Percentiles rank a stretch among this genome's conserved stretches.
These are phyloP conservation scores for Neuroscelio doddi DNA, from an alignment of 2,888 invertebrate genomes.

Conservation along the genomic window DNA sequence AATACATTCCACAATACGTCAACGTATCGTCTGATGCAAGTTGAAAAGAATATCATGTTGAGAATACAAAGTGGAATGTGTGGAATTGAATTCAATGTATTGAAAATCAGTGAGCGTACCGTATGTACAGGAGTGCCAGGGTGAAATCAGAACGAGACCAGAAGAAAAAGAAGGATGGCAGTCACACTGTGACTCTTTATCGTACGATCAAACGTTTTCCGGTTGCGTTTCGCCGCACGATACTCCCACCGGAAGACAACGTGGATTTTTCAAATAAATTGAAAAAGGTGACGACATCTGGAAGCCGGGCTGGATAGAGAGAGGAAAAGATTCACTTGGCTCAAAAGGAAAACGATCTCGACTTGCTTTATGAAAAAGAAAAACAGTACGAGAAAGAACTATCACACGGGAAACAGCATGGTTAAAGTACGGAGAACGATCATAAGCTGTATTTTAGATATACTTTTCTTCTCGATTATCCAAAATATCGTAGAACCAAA, in stretches of 20 bases:
- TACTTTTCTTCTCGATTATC: too few relatives aligned
- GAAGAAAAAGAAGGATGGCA: constrained; percentile 19
- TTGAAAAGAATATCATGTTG: constrained; percentile 25
- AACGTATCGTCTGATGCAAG: constrained; percentile 14
- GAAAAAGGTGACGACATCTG: constrained; percentile 35
- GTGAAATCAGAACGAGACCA: constrained; percentile 27
- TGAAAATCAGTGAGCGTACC: constrained; percentile 23
- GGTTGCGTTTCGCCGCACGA: constrained; percentile 25
- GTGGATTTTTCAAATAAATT: constrained; percentile 47
- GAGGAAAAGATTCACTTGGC: constrained; percentile 8
- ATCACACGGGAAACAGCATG: too few relatives aligned
- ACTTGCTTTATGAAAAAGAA: constrained; percentile 1
- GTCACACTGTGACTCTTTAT: constrained; percentile 16
- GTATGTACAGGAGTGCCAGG: constrained; percentile 15
- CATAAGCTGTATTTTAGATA: too few relatives aligned
- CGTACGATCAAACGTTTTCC: constrained; percentile 34
- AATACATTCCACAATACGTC: constrained; percentile 30
- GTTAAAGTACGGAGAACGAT: too few relatives aligned
- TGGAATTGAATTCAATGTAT: constrained; percentile 32
- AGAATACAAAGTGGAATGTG: constrained; percentile 15
- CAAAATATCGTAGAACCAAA: too few relatives aligned
- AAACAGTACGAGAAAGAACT: too few relatives aligned
- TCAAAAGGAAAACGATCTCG: constrained; percentile 5
- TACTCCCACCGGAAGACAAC: constrained; percentile 26
- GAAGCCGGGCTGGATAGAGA: constrained; percentile 7